These are phyloP conservation scores for Apogon hyalosoma DNA, from an alignment of 2,797 vertebrate species.

Conservation along the genomic window DNA sequence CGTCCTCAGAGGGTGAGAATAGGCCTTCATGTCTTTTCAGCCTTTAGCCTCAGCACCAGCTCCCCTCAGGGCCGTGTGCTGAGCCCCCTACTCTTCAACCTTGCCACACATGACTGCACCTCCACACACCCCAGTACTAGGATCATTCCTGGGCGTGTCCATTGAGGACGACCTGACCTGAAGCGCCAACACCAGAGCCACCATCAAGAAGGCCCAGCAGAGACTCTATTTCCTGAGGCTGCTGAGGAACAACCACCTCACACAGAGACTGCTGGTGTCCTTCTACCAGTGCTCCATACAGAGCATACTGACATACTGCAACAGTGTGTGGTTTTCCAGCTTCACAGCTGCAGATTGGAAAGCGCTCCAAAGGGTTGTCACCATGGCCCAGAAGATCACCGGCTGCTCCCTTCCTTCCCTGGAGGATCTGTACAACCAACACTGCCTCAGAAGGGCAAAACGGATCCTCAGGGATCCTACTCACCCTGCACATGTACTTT, in stretches of 20 bases:
- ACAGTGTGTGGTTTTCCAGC: neutral
- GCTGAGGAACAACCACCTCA: neutral
- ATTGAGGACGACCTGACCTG: neutral
- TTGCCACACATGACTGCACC: neutral
- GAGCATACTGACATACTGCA: neutral
- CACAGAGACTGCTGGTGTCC: neutral
- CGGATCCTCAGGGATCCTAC: neutral
- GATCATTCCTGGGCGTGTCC: neutral
- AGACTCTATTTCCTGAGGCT: neutral
- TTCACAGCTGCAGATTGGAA: neutral
- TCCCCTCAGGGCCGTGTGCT: neutral
- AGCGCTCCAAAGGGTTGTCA: neutral
- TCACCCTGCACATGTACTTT: neutral
- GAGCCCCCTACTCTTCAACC: no score
- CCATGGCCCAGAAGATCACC: neutral
- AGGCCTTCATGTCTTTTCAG: neutral
- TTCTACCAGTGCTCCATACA: neutral
- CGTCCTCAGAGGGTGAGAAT: neutral
- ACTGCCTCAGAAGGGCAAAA: neutral
- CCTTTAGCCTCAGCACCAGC: no score
- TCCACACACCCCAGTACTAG: no score
- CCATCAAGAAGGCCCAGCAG: neutral
- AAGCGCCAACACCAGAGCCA: neutral
- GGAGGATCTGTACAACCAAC: neutral
- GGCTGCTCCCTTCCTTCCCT: neutral